These are phyloP conservation scores for Sitobion miscanthi DNA, from an alignment of 1,140 invertebrate species.

Conservation along the genomic window DNA sequence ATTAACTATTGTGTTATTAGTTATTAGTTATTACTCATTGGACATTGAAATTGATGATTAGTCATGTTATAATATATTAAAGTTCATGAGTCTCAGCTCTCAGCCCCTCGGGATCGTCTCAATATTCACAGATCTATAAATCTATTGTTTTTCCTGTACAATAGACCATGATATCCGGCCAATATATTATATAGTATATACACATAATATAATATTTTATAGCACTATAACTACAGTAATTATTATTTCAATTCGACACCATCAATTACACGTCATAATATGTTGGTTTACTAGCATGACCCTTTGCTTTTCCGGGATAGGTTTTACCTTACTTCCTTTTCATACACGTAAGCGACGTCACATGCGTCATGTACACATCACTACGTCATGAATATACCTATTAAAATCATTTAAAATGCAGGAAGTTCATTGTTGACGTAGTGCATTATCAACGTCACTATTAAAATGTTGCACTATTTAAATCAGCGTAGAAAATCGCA, in stretches of 20 bases:
- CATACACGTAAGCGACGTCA: background rate
- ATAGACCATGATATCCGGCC: background rate
- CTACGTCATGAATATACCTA: background rate
- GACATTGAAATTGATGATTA: background rate
- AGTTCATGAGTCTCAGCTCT: background rate
- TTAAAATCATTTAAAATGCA: background rate
- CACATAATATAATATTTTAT: background rate
- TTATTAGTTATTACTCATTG: background rate
- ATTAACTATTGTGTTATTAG: background rate
- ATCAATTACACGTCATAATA: background rate
- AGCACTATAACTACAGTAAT: background rate
- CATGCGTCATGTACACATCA: too few relatives aligned
- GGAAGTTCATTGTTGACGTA: conserved; percentile 33
- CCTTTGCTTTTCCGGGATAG: background rate
- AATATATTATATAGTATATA: background rate
- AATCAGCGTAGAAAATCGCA: background rate
- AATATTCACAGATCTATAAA: background rate
- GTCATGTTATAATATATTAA: background rate
- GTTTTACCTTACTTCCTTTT: conserved; percentile 23
- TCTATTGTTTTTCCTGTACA: background rate
- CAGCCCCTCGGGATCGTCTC: background rate
- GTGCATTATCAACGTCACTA: conserved; percentile 6
- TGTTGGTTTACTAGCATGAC: background rate
- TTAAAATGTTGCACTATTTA: conserved; percentile 10
- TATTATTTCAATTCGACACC: background rate